Conservation (phyloP, 2,113 vertebrate genomes). For the Pagrus major region DNA sequence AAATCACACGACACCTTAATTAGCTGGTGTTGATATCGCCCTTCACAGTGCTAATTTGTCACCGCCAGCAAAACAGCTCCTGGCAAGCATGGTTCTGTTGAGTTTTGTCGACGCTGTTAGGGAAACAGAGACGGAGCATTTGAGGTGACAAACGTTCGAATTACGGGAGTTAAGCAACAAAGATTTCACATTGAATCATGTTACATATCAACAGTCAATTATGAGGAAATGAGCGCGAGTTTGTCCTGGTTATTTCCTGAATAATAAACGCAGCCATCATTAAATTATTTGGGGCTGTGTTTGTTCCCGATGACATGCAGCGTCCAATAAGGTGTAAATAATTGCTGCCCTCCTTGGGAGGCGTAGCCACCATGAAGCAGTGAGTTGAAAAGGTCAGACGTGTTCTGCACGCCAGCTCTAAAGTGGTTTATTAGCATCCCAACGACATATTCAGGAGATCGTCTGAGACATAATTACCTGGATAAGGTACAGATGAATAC, state of each 20-base stretch:
- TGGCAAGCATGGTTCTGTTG: slow-evolving; percentile 57
- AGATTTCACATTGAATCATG: slow-evolving; percentile 38
- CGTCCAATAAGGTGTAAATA: slow-evolving; percentile 72
- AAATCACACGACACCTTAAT: slow-evolving; percentile 87
- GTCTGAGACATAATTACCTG: slow-evolving; percentile 77
- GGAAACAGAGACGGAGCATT: slow-evolving; percentile 46
- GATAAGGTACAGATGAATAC: slow-evolving; percentile 78
- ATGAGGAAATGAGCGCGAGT: slow-evolving; percentile 34
- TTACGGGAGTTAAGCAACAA: slow-evolving; percentile 9
- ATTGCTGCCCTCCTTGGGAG: slow-evolving; percentile 68
- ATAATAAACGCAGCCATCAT: slow-evolving; percentile 50
- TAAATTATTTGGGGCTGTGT: slow-evolving; percentile 54
- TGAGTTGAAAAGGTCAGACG: slow-evolving; percentile 81
- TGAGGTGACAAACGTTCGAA: slow-evolving; percentile 46
- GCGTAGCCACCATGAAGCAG: slow-evolving; percentile 65
- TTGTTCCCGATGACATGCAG: slow-evolving; percentile 48
- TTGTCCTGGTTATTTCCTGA: slow-evolving; percentile 41
- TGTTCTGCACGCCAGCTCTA: slow-evolving; percentile 71
- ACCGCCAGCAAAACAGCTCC: slow-evolving; percentile 65
- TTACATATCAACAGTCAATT: slow-evolving; percentile 42
- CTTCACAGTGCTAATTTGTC: slow-evolving; percentile 76
- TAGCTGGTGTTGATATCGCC: slow-evolving; percentile 80
- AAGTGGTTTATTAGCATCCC: slow-evolving; percentile 81
- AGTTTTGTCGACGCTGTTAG: slow-evolving; percentile 31
- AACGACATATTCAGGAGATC: slow-evolving; percentile 79